phyloP scores from a whole-genome alignment of 2,797 vertebrate species.

The Aplochiton taeniatus region DNA sequence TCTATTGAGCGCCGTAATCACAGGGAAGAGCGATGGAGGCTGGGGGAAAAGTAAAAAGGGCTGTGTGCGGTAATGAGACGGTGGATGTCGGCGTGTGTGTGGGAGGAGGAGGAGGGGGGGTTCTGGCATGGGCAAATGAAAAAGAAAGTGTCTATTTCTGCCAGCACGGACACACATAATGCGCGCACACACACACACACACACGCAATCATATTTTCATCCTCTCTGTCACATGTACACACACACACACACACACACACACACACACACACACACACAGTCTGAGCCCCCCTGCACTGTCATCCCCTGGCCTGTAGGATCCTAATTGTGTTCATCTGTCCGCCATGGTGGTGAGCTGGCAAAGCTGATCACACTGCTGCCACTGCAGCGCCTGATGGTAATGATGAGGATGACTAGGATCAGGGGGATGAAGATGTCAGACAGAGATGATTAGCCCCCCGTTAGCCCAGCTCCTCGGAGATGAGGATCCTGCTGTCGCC shows the following conservation, averaged over 20 bases:
- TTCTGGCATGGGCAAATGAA: constrained; percentile 5
- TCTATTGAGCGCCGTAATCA: constrained; percentile 59
- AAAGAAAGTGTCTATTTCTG: no score
- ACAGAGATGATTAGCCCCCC: constrained; percentile 71
- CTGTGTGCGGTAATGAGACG: constrained; percentile 25
- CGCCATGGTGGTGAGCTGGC: constrained; percentile 26
- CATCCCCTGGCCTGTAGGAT: constrained; percentile 53
- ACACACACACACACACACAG: background rate
- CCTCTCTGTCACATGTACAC: no score
- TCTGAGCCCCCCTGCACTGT: constrained; percentile 41
- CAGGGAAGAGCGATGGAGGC: constrained; percentile 42
- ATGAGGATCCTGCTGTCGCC: constrained; percentile 56
- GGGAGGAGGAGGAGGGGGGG: constrained; percentile 1
- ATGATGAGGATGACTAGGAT: constrained; percentile 18
- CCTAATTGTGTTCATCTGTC: constrained; percentile 69
- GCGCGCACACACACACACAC: background rate
- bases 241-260: background rate
- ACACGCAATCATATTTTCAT: no score
- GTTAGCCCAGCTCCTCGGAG: constrained; percentile 64
- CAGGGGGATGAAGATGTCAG: constrained; percentile 69
- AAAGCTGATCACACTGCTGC: constrained; percentile 18
- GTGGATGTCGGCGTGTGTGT: constrained; percentile 19
- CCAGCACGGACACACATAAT: no score
- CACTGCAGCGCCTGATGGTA: background rate
- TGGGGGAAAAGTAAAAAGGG: constrained; percentile 5